These are phyloP conservation scores for Bos indicus DNA, from an alignment of 2,113 vertebrate species.

Conservation along the genomic window DNA sequence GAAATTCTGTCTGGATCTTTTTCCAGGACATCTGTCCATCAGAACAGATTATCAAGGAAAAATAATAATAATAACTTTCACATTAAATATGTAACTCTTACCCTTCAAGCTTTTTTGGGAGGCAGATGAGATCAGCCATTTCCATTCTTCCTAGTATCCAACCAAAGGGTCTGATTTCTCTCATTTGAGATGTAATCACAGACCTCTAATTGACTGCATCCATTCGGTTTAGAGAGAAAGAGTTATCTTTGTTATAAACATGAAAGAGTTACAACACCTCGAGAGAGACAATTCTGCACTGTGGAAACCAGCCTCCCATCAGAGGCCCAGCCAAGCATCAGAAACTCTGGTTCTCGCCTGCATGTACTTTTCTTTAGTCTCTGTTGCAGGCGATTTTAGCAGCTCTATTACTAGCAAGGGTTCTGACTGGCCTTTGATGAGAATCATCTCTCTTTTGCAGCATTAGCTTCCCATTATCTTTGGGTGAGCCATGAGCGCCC, in stretches of 20 bases:
- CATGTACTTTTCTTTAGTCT: not conserved
- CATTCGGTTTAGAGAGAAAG: not conserved
- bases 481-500: not conserved
- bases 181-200: not conserved
- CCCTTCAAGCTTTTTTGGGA: not conserved
- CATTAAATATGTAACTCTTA: not conserved
- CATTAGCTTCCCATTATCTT: conserved; percentile 12
- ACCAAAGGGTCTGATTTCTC: not conserved
- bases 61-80: not conserved
- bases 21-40: not conserved
- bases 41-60: not conserved
- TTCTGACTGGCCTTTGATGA: conserved; percentile 8
- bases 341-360: not conserved
- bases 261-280: not conserved
- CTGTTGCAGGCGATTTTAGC: not conserved
- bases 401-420: not conserved
- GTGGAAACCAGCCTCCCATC: not conserved
- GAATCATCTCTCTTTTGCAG: not conserved
- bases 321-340: not conserved
- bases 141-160: not conserved
- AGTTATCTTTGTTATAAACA: not conserved
- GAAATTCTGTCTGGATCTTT: not conserved
- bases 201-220: not conserved
- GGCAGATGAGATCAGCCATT: not conserved
- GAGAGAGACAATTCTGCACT: not conserved